phyloP scores from a whole-genome alignment of 2,888 invertebrate genomes.

The Tenodera sinensis region DNA sequence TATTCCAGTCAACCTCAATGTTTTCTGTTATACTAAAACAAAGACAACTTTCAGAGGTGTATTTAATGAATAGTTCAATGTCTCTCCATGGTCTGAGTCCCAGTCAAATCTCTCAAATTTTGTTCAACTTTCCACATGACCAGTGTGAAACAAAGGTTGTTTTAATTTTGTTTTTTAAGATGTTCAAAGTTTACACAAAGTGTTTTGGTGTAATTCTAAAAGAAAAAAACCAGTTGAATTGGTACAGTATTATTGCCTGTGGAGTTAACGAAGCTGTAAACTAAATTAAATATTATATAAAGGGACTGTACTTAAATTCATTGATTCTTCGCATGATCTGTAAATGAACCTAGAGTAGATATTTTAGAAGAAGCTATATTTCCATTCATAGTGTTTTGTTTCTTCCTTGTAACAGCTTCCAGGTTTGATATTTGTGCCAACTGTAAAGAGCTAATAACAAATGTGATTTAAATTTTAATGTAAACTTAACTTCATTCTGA shows the following conservation, averaged over 20 bases:
- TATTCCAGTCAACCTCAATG: too few species aligned
- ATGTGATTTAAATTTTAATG: slow-evolving; percentile 9
- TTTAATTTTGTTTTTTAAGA: too few species aligned
- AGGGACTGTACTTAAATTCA: not conserved
- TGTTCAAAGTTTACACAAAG: not conserved
- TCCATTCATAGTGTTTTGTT: not conserved
- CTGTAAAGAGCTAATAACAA: not conserved
- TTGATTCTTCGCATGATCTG: not conserved
- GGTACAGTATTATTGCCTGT: not conserved
- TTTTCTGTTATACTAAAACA: too few species aligned
- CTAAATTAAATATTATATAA: not conserved
- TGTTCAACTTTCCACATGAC: too few species aligned
- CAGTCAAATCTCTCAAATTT: too few species aligned
- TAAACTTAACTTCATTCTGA: slow-evolving; percentile 9
- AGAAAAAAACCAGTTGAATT: not conserved
- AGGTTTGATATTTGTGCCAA: slow-evolving; percentile 13
- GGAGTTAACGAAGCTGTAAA: not conserved
- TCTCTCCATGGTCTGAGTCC: too few species aligned
- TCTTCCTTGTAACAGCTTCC: not conserved
- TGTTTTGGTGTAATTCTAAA: not conserved
- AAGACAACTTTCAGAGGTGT: too few species aligned
- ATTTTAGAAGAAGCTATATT: not conserved
- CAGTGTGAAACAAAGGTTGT: too few species aligned
- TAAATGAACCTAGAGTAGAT: not conserved
- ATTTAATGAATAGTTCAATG: too few species aligned